phyloP scores from a whole-genome alignment of 2,113 vertebrate species.

The Callionymus lyra region DNA sequence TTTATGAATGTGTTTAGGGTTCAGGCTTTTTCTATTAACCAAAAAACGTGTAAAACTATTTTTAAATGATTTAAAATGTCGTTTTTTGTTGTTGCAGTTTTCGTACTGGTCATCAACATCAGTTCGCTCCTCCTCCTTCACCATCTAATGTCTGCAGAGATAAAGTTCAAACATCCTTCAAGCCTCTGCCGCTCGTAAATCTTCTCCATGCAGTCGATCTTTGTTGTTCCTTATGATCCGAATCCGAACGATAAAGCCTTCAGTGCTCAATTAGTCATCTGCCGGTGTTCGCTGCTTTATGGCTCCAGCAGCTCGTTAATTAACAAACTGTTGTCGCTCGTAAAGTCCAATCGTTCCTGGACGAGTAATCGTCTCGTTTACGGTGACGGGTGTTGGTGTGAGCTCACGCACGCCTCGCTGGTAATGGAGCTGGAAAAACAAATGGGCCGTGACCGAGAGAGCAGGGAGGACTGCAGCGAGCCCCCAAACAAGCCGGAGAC shows the following conservation, averaged over 20 bases:
- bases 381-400: constrained; percentile 18
- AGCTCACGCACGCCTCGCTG: constrained; percentile 58
- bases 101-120: no score
- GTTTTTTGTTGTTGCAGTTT: no score
- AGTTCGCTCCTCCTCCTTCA: no score
- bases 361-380: constrained; percentile 3
- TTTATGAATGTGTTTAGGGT: no score
- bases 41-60: no score
- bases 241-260: constrained; percentile 21
- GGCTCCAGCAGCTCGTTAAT: constrained; percentile 34
- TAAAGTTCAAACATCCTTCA: no score
- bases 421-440: constrained; percentile 66
- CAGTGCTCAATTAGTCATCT: constrained; percentile 36
- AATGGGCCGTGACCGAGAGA: constrained; percentile 60
- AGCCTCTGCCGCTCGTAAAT: no score
- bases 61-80: no score
- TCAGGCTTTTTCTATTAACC: no score
- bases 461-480: constrained; percentile 10
- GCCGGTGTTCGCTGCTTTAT: constrained; percentile 37
- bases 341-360: constrained; percentile 55
- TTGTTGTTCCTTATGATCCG: constrained; percentile 29
- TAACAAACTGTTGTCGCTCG: constrained; percentile 48
- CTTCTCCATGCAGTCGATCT: constrained; percentile 1
- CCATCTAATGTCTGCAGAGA: no score
- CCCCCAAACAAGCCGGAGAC: constrained; percentile 45